Conservation (phyloP, 2,113 vertebrate genomes). For the Anser cygnoides region DNA sequence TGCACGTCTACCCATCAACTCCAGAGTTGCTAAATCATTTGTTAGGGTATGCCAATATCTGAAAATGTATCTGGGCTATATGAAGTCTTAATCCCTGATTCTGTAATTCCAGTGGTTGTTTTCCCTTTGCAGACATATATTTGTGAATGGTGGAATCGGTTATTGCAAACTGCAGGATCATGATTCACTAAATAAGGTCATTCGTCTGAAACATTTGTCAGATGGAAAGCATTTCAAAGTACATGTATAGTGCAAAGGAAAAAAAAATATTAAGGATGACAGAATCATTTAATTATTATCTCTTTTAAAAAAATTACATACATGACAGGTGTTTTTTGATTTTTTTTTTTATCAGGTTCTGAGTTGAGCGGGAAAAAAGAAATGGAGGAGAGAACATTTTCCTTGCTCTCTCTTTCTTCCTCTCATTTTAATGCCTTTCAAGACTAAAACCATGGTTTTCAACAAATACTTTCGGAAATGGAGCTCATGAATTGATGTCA, state of each 20-base stretch:
- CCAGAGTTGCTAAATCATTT: background rate
- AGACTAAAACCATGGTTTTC: background rate
- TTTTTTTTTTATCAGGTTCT: background rate
- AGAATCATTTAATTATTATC: background rate
- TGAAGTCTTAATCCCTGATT: background rate
- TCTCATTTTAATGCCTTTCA: accelerated
- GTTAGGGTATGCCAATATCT: background rate
- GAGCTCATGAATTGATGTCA: background rate
- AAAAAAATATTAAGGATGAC: background rate
- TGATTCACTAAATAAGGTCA: background rate
- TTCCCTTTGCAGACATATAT: background rate
- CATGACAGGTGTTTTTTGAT: background rate
- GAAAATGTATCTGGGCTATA: background rate
- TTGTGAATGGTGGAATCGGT: background rate
- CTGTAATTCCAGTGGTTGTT: background rate
- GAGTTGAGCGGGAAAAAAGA: accelerated
- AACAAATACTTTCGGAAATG: background rate
- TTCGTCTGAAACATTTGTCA: background rate
- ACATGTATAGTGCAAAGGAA: background rate
- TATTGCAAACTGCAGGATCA: background rate
- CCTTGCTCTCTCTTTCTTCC: background rate
- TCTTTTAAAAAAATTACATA: background rate
- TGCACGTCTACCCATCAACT: background rate
- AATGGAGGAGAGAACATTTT: background rate
- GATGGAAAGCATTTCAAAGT: background rate